Base-by-base conservation (phyloP, 2,888 invertebrate genomes). In the Podotricha telesiphe region DNA sequence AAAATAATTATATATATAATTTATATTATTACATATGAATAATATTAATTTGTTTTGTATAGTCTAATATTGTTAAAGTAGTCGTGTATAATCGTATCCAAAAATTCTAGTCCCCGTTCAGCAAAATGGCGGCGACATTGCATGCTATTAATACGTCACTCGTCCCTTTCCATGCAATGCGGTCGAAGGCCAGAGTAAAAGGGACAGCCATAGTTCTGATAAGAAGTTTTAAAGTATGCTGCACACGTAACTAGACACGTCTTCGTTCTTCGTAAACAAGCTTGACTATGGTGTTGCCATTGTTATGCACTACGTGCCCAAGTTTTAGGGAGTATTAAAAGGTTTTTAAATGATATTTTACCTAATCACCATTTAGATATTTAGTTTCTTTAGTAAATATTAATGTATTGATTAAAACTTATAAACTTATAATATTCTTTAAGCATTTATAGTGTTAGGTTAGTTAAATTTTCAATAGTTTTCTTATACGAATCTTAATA, bases 241-340 rank as follows among this genome's bases (percentile, higher is more conserved):
- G 89, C 87, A 89, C 86, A 91, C 91, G 92, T 91, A 91, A 91
- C 89, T 83, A 89, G 90, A 91, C 91, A 91, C 91, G 91, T 91
- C 90, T 88, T 87, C 87, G 86, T 83, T 86, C 84, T 85, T 87
- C 86, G 89, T 91, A 91, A 92, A 91, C 91, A 92, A 91, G 85
- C 83, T 78, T 77, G 79, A 78, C 74, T 69, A 68, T 74, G 76
- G 84, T 86, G 87, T 86, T 91, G 86, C 90, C 86, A 86, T 78
- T 68, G 42, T n/a, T 56, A 66, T 58, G 40, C 65, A 70, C 65
- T 64, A 67, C 67, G 51, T 40, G 67, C 73, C 74, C 72, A 65
- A 59, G 34, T 61, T 74, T 48, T 71, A 48, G 72, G 73, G 69
- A 76, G 53, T 48, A 72, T 55, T 63, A 34, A 59, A 45, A 48